Evolutionary conservation across 2,888 invertebrate genomes (phyloP).

Genomic region (Drosophila demipolita): DNA sequence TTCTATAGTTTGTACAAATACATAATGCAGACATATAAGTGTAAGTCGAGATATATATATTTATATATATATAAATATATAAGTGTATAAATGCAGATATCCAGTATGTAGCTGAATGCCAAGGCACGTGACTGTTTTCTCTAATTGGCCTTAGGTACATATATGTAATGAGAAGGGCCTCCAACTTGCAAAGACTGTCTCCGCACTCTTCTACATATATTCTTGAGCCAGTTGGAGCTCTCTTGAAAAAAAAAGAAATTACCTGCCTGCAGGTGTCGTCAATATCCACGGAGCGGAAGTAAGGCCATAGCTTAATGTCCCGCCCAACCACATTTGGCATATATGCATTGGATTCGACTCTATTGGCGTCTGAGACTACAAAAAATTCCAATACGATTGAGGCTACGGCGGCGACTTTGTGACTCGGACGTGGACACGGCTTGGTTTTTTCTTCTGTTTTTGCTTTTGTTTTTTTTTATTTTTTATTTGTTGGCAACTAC

Average conservation of each 20-base stretch:
- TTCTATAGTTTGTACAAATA: slow-evolving; percentile 10
- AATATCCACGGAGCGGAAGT: slow-evolving; percentile 55
- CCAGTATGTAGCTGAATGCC: slow-evolving; percentile 22
- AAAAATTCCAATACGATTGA: slow-evolving; percentile 45
- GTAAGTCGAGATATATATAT: slow-evolving; percentile 44
- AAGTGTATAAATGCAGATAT: slow-evolving; percentile 10
- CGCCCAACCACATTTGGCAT: slow-evolving; percentile 36
- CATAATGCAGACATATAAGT: slow-evolving; percentile 25
- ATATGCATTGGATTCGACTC: slow-evolving; percentile 27
- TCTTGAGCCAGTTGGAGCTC: slow-evolving; percentile 9
- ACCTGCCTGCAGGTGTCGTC: slow-evolving; percentile 1
- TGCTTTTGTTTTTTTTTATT: background rate
- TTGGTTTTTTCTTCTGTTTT: background rate
- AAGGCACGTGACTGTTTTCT: slow-evolving; percentile 73
- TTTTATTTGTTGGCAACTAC: slow-evolving; percentile 55
- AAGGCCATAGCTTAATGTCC: slow-evolving; percentile 25
- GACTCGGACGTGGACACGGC: slow-evolving; percentile 61
- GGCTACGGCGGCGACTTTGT: slow-evolving; percentile 11
- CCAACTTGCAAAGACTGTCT: slow-evolving; percentile 11
- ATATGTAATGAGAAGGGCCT: slow-evolving; percentile 60
- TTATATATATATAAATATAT: slow-evolving; percentile 28
- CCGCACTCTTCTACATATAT: background rate
- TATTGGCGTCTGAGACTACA: slow-evolving; percentile 25
- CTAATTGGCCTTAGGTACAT: slow-evolving; percentile 63
- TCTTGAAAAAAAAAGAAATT: background rate